phyloP scores from a whole-genome alignment of 2,888 invertebrate genomes.

The Eupithecia abbreviata region DNA sequence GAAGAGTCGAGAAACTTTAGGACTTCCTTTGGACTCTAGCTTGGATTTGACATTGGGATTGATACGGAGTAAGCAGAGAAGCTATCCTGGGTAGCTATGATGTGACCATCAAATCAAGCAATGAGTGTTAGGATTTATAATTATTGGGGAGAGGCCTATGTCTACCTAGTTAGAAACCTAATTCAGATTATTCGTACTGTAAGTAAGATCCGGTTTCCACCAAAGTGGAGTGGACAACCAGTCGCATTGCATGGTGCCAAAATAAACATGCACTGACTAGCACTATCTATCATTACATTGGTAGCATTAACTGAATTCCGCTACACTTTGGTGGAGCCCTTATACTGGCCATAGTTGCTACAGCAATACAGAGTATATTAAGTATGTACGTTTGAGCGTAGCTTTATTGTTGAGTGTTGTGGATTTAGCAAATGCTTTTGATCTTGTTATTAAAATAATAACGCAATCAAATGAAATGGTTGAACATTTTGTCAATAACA shows the following conservation, averaged over 20 bases:
- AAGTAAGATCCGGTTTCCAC: neutral
- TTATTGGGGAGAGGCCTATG: neutral
- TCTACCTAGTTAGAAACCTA: neutral
- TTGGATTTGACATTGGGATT: neutral
- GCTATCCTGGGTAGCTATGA: neutral
- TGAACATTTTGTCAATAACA: slow-evolving; percentile 18
- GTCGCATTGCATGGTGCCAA: neutral
- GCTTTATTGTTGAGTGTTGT: slow-evolving; percentile 4
- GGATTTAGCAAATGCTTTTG: slow-evolving; percentile 17
- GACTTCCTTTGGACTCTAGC: no score
- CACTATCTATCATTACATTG: neutral
- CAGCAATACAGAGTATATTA: neutral
- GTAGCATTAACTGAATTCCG: neutral
- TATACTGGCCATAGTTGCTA: neutral
- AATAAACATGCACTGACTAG: neutral
- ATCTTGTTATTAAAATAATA: slow-evolving; percentile 13
- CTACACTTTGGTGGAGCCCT: neutral
- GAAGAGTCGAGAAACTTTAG: no score
- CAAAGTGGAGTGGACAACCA: neutral
- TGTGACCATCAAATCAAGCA: neutral
- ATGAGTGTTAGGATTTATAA: neutral
- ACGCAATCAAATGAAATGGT: neutral
- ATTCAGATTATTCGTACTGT: neutral
- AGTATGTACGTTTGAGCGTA: neutral
- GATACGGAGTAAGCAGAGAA: neutral